These are phyloP conservation scores for Mesocricetus auratus DNA, from an alignment of 2,113 vertebrate species.

Conservation along the genomic window DNA sequence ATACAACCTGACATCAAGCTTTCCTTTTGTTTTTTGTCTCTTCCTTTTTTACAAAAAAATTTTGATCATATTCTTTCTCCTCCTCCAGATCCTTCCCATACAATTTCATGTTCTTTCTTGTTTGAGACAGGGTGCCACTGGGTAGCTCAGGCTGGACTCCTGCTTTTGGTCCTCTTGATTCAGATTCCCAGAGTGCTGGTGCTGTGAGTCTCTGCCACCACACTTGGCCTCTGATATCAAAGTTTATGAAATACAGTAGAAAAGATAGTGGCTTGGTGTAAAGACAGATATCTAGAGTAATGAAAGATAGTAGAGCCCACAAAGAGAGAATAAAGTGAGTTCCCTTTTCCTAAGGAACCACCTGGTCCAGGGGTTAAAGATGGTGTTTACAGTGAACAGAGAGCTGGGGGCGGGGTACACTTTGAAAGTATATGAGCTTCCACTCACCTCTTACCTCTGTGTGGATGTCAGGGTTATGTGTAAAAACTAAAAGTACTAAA, in stretches of 20 bases:
- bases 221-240: neutral
- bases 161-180: neutral
- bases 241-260: neutral
- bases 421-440: neutral
- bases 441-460: neutral
- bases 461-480: neutral
- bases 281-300: neutral
- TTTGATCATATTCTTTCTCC: neutral
- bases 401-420: neutral
- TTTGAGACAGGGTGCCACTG: neutral
- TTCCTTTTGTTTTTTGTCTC: neutral
- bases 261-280: neutral
- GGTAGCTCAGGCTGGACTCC: neutral
- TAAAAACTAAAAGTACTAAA: conserved; percentile 29
- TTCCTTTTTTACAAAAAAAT: too few relatives aligned
- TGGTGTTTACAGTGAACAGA: neutral
- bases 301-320: neutral
- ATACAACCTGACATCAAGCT: neutral
- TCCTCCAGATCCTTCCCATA: neutral
- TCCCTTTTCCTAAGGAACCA: neutral
- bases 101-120: neutral
- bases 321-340: neutral
- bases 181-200: too few relatives aligned
- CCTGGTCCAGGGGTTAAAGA: neutral
- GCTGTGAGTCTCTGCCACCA: neutral